Percentiles rank a stretch among this genome's conserved stretches.
Conservation (phyloP, 2,888 invertebrate species). For the Herminia tarsipennalis region DNA sequence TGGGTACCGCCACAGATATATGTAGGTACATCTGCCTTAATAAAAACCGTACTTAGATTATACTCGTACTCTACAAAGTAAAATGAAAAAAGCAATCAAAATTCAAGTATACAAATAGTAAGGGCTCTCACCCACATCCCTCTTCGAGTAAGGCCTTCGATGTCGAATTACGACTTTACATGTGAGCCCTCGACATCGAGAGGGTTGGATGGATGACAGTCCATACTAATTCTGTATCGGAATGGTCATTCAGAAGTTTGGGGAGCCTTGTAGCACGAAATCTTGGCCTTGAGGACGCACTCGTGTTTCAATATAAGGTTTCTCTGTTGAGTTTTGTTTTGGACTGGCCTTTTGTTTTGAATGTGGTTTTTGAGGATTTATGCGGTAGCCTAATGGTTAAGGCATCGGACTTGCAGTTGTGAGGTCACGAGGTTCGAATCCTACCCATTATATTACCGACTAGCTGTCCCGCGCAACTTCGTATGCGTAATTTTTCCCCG, state of each 20-base stretch:
- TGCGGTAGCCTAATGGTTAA: too few species aligned
- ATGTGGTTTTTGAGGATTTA: too few species aligned
- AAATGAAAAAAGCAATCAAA: too few species aligned
- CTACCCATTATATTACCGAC: too few species aligned
- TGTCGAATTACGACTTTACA: constrained; percentile 27
- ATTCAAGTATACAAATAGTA: constrained; percentile 20
- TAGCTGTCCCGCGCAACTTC: too few species aligned
- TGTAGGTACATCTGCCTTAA: too few species aligned
- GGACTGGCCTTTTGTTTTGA: neutral
- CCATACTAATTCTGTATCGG: constrained; percentile 41
- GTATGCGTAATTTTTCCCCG: too few species aligned
- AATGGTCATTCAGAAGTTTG: constrained; percentile 26
- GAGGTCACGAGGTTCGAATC: too few species aligned
- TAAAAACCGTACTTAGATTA: too few species aligned
- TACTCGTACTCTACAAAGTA: too few species aligned
- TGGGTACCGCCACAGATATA: too few species aligned
- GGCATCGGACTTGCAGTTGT: too few species aligned
- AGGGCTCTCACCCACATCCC: constrained; percentile 5
- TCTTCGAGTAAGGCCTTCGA: constrained; percentile 24
- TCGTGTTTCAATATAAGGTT: constrained; percentile 6
- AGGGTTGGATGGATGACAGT: constrained; percentile 27
- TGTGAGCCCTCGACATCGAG: constrained; percentile 29
- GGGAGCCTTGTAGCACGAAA: constrained; percentile 1
- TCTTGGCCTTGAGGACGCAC: neutral
- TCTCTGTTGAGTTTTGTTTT: constrained; percentile 3